Conservation (phyloP, 2,113 vertebrate species). For the Cathartes aura region DNA sequence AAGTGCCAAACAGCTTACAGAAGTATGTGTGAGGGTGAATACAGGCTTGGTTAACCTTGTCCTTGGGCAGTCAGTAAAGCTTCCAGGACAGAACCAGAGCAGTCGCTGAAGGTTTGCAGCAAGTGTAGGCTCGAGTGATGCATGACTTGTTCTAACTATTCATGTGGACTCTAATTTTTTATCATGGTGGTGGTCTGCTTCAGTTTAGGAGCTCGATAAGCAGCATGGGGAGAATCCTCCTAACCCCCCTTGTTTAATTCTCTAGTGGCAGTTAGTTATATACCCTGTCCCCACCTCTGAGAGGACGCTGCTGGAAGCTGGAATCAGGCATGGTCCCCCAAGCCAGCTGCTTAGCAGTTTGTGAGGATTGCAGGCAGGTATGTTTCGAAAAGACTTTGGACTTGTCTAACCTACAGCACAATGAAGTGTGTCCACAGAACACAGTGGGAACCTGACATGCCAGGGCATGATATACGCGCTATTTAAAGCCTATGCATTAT, state of each 20-base stretch:
- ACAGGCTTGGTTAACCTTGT: background rate
- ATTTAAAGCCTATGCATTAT: background rate
- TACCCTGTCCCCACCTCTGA: background rate
- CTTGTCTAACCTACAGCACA: background rate
- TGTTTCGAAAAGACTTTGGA: background rate
- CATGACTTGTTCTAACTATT: background rate
- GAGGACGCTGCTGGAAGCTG: background rate
- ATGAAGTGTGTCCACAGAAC: background rate
- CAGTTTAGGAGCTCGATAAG: background rate
- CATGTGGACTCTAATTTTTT: background rate
- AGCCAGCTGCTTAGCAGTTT: background rate
- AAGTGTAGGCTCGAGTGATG: background rate
- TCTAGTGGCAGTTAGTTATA: background rate
- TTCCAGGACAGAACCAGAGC: background rate
- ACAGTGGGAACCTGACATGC: background rate
- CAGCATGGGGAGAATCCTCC: background rate
- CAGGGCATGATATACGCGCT: background rate
- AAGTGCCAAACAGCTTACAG: background rate
- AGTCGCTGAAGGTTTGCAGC: background rate
- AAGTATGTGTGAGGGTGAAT: background rate
- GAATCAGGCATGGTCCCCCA: background rate
- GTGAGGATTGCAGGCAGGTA: background rate
- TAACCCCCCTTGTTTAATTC: background rate
- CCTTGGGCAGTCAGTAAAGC: background rate
- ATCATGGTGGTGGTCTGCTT: background rate